Evolutionary conservation across 2,888 invertebrate genomes (phyloP).

Genomic region (Caenorhabditis macrosperma): DNA sequence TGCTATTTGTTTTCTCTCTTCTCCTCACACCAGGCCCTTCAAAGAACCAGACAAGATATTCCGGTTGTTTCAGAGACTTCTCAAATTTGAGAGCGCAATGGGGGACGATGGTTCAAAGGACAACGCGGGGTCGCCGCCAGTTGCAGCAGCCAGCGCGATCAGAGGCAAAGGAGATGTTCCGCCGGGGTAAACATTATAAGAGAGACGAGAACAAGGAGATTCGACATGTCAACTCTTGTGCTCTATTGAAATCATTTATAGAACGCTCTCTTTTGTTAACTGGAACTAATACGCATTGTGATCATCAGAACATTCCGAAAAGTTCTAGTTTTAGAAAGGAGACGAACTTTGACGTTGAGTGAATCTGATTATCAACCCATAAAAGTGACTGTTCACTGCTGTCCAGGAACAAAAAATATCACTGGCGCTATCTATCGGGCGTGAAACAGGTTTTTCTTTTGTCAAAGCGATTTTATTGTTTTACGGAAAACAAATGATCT

Average conservation of each 20-base stretch:
- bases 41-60: neutral
- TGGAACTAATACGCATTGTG: too few species aligned
- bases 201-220: slow-evolving; percentile 2
- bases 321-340: neutral
- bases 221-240: too few species aligned
- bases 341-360: neutral
- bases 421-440: too few species aligned
- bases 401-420: slow-evolving; percentile 15
- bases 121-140: slow-evolving; percentile 8
- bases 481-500: slow-evolving; percentile 20
- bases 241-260: neutral
- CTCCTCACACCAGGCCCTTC: slow-evolving; percentile 3
- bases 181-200: slow-evolving; percentile 41
- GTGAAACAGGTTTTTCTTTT: neutral
- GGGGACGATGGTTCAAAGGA: slow-evolving; percentile 47
- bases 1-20: slow-evolving; percentile 18
- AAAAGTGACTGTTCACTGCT: neutral
- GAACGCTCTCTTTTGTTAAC: neutral
- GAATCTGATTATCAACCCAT: too few species aligned
- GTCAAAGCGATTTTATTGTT: slow-evolving; percentile 7
- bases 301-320: neutral
- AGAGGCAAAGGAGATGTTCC: slow-evolving; percentile 48
- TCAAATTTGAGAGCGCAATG: slow-evolving; percentile 54
- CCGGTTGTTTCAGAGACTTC: slow-evolving; percentile 30
- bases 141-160: slow-evolving; percentile 48